Evolutionary conservation across 2,113 vertebrate genomes (phyloP).

Genomic region (Chauna torquata): DNA sequence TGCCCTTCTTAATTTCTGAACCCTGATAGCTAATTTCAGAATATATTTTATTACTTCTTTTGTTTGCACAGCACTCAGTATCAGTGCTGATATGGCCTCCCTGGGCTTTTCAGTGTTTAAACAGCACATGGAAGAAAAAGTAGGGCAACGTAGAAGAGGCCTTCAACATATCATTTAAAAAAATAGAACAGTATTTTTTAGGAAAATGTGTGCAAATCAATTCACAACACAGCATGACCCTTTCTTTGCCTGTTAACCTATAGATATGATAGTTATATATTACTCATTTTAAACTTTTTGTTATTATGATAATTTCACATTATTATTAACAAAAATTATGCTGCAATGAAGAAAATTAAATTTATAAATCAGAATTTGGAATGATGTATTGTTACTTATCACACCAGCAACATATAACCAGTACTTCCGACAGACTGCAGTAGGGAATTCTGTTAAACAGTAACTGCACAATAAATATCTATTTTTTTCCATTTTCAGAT

Average conservation of each 20-base stretch:
- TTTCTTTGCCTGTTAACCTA: background rate
- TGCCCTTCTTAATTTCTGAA: slow-evolving; percentile 48
- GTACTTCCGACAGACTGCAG: background rate
- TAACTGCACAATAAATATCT: background rate
- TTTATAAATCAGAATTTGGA: background rate
- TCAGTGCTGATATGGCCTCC: background rate
- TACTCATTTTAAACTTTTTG: background rate
- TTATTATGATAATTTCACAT: background rate
- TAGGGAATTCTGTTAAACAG: background rate
- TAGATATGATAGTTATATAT: background rate
- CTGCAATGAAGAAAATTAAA: background rate
- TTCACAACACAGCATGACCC: background rate
- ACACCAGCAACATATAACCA: background rate
- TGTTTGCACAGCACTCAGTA: slow-evolving; percentile 25
- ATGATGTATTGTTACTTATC: background rate
- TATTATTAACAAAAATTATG: background rate
- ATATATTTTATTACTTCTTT: slow-evolving; percentile 30
- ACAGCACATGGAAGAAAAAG: slow-evolving; percentile 24
- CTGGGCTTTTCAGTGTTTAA: slow-evolving; percentile 18
- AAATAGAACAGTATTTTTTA: background rate
- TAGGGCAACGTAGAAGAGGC: background rate
- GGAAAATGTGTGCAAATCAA: background rate
- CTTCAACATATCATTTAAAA: background rate
- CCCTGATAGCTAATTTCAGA: slow-evolving; percentile 56
- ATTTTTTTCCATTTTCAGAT: background rate